phyloP scores from a whole-genome alignment of 2,888 invertebrate genomes.

The Linnaemya vulpina region DNA sequence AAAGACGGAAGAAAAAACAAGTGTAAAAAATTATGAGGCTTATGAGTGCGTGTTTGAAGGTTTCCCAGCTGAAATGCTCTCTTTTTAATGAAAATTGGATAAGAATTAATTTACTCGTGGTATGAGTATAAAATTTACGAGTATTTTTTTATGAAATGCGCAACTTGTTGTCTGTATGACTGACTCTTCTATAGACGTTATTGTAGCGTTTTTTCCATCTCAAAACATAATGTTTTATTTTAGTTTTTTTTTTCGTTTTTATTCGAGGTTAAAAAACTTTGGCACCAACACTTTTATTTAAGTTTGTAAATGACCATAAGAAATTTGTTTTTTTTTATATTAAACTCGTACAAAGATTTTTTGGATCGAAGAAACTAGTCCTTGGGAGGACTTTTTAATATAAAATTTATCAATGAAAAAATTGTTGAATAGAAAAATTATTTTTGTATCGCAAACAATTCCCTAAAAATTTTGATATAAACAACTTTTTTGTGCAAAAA shows the following conservation, averaged over 20 bases:
- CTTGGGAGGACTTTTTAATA: not conserved
- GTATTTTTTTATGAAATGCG: not conserved
- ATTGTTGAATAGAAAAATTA: not conserved
- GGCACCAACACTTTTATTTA: conserved; percentile 41
- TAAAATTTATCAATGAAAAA: not conserved
- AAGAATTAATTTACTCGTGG: conserved; percentile 35
- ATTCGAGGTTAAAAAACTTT: conserved; percentile 63
- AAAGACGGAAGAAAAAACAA: not conserved
- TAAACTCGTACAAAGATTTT: too few species aligned
- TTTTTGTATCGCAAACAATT: too few species aligned
- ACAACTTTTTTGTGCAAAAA: too few species aligned
- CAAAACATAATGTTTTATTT: conserved; percentile 16
- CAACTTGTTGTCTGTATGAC: conserved; percentile 1
- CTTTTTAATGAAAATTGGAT: conserved; percentile 46
- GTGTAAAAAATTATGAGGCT: conserved; percentile 3
- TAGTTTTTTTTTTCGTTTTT: conserved; percentile 1
- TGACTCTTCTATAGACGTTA: not conserved
- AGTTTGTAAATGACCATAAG: not conserved
- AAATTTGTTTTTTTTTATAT: not conserved
- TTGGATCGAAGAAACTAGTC: not conserved
- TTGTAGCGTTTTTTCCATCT: not conserved
- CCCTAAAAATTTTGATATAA: too few species aligned
- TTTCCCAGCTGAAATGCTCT: conserved; percentile 49
- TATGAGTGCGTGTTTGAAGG: conserved; percentile 45
- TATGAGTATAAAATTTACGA: conserved; percentile 14